Evolutionary conservation across 2,888 invertebrate genomes (phyloP).

Genomic region (Xylota segnis): DNA sequence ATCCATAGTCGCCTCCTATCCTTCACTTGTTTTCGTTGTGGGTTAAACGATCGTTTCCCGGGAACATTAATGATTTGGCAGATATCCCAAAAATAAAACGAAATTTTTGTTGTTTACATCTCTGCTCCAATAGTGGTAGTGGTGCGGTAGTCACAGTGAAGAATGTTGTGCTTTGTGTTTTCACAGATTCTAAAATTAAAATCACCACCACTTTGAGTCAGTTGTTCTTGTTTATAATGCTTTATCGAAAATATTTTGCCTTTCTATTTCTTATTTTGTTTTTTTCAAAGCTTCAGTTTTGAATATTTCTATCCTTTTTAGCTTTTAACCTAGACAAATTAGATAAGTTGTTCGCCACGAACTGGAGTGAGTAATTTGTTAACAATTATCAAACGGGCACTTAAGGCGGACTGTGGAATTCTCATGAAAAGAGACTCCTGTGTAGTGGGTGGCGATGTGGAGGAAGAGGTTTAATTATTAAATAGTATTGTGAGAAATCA

Average conservation of each 20-base stretch:
- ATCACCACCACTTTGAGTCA: constrained; percentile 54
- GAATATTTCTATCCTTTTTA: constrained; percentile 16
- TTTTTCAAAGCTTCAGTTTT: constrained; percentile 27
- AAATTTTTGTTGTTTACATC: constrained; percentile 67
- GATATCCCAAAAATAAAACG: constrained; percentile 70
- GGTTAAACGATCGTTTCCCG: constrained; percentile 65
- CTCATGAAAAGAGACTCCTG: neutral
- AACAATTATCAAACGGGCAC: neutral
- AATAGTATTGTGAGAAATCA: constrained; percentile 8
- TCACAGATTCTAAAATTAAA: constrained; percentile 69
- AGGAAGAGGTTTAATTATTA: neutral
- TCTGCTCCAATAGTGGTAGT: constrained; percentile 29
- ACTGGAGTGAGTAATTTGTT: neutral
- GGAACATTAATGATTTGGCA: constrained; percentile 73
- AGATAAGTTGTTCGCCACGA: constrained; percentile 4
- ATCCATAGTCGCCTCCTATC: constrained; percentile 31
- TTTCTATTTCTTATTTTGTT: constrained; percentile 37
- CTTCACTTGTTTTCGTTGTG: constrained; percentile 31
- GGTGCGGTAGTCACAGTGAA: constrained; percentile 50
- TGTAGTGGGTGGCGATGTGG: neutral
- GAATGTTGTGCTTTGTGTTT: constrained; percentile 63
- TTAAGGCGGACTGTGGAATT: neutral
- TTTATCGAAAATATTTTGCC: constrained; percentile 59
- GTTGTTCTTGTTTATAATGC: constrained; percentile 61
- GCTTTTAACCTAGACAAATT: constrained; percentile 33